Conservation (phyloP, 2,797 vertebrate genomes). For the Aselliscus stoliczkanus region DNA sequence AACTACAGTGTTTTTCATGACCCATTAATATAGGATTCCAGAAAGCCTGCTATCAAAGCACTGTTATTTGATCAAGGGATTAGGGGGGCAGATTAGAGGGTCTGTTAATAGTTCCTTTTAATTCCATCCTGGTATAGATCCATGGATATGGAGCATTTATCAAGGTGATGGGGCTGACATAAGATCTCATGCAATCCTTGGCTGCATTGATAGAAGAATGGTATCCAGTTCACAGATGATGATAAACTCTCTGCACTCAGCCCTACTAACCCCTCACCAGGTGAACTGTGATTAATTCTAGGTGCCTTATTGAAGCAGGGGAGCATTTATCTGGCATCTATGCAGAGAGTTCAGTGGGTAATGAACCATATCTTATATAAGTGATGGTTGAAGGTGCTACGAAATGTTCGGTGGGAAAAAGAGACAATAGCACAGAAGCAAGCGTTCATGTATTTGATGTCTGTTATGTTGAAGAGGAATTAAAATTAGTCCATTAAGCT, state of each 20-base stretch:
- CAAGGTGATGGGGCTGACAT: background rate
- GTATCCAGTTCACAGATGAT: background rate
- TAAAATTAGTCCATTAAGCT: background rate
- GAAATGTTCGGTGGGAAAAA: background rate
- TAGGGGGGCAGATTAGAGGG: background rate
- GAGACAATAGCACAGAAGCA: conserved; percentile 2
- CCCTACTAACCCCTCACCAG: background rate
- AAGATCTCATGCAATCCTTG: background rate
- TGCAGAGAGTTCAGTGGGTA: background rate
- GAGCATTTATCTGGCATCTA: background rate
- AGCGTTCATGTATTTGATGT: background rate
- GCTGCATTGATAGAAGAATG: background rate
- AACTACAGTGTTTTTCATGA: conserved; percentile 4
- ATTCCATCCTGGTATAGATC: background rate
- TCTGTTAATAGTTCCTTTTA: conserved; percentile 38
- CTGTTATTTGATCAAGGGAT: conserved; percentile 38
- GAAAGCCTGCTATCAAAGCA: conserved; percentile 18
- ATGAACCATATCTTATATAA: background rate
- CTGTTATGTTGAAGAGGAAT: background rate
- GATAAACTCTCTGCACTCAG: conserved; percentile 21
- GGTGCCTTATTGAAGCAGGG: background rate
- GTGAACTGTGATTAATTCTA: background rate
- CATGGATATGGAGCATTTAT: background rate
- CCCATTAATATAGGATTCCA: conserved; percentile 23
- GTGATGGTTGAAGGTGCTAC: background rate